Evolutionary conservation across 2,888 invertebrate genomes (phyloP).

Genomic region (Coelinius sp.): DNA sequence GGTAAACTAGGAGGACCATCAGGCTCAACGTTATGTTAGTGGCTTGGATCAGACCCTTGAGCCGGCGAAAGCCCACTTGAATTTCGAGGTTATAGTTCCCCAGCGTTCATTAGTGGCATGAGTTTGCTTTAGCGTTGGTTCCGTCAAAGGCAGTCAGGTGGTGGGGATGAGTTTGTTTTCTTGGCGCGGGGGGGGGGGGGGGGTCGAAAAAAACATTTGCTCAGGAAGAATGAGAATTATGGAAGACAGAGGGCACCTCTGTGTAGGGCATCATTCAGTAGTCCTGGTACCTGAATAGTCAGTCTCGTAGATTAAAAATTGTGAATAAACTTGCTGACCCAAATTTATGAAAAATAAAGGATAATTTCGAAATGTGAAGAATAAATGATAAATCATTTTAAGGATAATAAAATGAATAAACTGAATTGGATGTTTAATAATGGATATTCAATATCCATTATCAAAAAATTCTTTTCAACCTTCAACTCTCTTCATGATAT

Average conservation of each 20-base stretch:
- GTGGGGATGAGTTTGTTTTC: background rate
- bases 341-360: background rate
- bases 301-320: constrained; percentile 25
- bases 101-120: constrained; percentile 63
- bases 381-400: no score
- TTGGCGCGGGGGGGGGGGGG: no score
- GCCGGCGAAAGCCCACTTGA: constrained; percentile 56
- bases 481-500: no score
- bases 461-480: no score
- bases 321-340: background rate
- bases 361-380: background rate
- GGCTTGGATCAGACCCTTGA: constrained; percentile 28
- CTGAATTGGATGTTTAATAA: no score
- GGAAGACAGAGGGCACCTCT: constrained; percentile 22
- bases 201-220: constrained; percentile 10
- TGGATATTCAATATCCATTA: no score
- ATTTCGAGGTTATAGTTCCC: constrained; percentile 62
- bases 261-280: background rate
- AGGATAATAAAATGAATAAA: no score
- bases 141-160: constrained; percentile 31
- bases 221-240: background rate
- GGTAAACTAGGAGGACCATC: background rate
- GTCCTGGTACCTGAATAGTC: constrained; percentile 29
- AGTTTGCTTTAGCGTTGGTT: constrained; percentile 58
- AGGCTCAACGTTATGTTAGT: background rate